These are phyloP conservation scores for Marmota flaviventris DNA, from an alignment of 2,113 vertebrate genomes.

Conservation along the genomic window DNA sequence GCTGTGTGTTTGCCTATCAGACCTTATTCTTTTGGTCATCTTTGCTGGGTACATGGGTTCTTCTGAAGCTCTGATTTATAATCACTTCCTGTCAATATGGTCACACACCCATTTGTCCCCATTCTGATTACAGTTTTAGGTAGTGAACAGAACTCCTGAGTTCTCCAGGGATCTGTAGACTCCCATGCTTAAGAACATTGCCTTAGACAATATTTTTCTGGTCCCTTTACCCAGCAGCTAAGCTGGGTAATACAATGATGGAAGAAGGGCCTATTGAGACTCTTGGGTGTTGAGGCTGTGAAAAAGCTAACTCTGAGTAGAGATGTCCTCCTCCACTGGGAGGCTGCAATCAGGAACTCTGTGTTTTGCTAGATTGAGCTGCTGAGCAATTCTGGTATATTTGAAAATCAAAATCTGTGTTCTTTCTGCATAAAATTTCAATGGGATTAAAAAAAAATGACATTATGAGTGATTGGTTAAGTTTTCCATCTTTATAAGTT, in stretches of 20 bases:
- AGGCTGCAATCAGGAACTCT: too few relatives aligned
- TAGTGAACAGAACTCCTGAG: not conserved
- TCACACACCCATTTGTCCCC: not conserved
- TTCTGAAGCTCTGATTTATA: not conserved
- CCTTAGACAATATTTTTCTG: not conserved
- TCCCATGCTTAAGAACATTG: not conserved
- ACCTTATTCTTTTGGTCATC: not conserved
- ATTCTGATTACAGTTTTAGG: not conserved
- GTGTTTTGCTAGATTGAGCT: not conserved
- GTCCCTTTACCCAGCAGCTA: not conserved
- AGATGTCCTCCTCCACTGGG: accelerated
- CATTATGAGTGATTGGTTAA: not conserved
- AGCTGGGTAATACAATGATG: not conserved
- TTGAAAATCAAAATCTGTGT: not conserved
- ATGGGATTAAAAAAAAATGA: not conserved
- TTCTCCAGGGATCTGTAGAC: not conserved
- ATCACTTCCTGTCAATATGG: not conserved
- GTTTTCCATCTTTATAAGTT: not conserved
- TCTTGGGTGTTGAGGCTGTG: not conserved
- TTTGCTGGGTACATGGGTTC: not conserved
- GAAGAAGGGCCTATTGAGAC: not conserved
- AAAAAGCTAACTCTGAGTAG: not conserved
- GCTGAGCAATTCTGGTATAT: not conserved
- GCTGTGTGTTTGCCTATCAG: not conserved
- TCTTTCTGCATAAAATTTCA: not conserved